Evolutionary conservation across 2,113 vertebrate genomes (phyloP).

Genomic region (Ameiurus melas): DNA sequence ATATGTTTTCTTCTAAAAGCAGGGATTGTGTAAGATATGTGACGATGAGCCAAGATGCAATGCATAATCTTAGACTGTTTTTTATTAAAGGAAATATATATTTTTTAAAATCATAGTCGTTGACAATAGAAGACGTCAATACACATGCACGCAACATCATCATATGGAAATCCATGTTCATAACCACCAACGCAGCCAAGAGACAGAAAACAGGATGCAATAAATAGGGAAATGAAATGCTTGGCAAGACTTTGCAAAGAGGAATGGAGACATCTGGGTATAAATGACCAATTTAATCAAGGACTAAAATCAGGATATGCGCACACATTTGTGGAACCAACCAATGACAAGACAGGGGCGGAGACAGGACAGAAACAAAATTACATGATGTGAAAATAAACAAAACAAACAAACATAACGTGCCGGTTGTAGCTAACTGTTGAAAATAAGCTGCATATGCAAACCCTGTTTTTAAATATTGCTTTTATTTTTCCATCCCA

Average conservation of each 20-base stretch:
- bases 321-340: background rate
- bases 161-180: background rate
- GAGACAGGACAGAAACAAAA: background rate
- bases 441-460: background rate
- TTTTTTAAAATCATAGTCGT: background rate
- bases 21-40: background rate
- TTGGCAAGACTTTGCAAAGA: background rate
- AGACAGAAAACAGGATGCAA: background rate
- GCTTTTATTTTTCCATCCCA: slow-evolving; percentile 23
- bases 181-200: background rate
- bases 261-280: background rate
- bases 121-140: background rate
- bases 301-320: background rate
- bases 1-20: background rate
- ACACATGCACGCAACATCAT: background rate
- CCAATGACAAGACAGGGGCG: background rate
- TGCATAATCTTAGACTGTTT: background rate
- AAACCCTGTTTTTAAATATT: background rate
- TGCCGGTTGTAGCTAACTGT: background rate
- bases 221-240: background rate
- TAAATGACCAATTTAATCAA: background rate
- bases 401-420: background rate
- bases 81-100: background rate
- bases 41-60: background rate
- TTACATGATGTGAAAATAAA: background rate